Percentiles rank a stretch among this genome's conserved stretches.
phyloP scores from a whole-genome alignment of 2,113 vertebrate species.

The Bubo blakistoni region DNA sequence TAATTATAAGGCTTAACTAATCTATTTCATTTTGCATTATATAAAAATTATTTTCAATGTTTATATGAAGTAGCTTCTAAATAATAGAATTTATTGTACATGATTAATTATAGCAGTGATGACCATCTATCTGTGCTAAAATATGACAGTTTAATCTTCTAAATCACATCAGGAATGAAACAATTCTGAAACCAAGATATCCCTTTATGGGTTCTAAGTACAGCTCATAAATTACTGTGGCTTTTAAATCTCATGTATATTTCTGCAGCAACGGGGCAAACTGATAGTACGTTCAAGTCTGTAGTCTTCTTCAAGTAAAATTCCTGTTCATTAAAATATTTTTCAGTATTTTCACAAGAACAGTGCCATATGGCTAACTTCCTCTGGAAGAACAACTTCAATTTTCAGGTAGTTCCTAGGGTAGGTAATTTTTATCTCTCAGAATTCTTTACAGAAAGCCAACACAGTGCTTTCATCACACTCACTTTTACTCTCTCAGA shows the following conservation, averaged over 20 bases:
- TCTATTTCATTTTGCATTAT: constrained; percentile 20
- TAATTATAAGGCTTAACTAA: constrained; percentile 37
- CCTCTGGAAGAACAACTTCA: background rate
- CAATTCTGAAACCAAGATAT: constrained; percentile 9
- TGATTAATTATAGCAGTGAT: constrained; percentile 54
- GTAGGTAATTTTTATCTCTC: background rate
- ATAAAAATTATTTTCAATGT: constrained; percentile 29
- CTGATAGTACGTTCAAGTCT: background rate
- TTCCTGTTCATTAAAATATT: background rate
- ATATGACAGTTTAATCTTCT: constrained; percentile 62
- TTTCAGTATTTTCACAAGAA: background rate
- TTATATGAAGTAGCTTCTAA: constrained; percentile 22
- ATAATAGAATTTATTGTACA: constrained; percentile 48
- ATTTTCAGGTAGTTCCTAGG: background rate
- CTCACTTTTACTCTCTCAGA: background rate
- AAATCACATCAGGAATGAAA: constrained; percentile 54
- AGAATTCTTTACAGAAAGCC: background rate
- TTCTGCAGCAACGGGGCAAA: background rate
- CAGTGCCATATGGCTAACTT: background rate
- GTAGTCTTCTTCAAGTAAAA: background rate
- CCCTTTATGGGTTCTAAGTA: constrained; percentile 42
- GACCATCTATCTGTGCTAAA: constrained; percentile 40
- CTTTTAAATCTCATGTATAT: constrained; percentile 40
- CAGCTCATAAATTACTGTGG: constrained; percentile 37
- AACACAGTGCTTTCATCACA: background rate